Conservation (phyloP, 1,140 invertebrate genomes). For the Aphidius ervi region DNA sequence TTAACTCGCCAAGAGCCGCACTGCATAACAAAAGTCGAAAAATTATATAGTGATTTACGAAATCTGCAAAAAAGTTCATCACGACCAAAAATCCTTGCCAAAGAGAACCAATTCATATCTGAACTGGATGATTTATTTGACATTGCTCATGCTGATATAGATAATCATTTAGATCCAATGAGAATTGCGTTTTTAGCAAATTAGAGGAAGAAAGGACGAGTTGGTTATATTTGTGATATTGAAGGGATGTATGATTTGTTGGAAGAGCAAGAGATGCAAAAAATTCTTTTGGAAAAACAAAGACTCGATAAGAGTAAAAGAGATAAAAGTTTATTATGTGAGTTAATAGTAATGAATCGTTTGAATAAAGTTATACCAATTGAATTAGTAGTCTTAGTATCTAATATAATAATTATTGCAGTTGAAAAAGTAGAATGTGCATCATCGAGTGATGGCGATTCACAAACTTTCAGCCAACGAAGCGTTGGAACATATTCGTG, state of each 20-base stretch:
- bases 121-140: slow-evolving; percentile 18
- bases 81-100: slow-evolving; percentile 10
- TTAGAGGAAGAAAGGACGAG: slow-evolving; percentile 15
- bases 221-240: slow-evolving; percentile 19
- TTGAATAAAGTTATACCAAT: background rate
- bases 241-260: background rate
- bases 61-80: slow-evolving; percentile 21
- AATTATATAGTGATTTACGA: slow-evolving; percentile 21
- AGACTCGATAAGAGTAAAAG: background rate
- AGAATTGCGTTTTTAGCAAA: slow-evolving; percentile 15
- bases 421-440: too few species aligned
- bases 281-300: background rate
- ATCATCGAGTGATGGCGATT: too few species aligned
- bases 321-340: background rate
- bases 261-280: background rate
- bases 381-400: too few species aligned
- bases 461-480: too few species aligned
- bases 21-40: slow-evolving; percentile 22
- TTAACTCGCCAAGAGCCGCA: slow-evolving; percentile 19
- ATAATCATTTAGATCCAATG: slow-evolving; percentile 10
- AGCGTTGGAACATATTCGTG: too few species aligned
- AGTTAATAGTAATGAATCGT: slow-evolving; percentile 4
- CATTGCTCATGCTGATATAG: slow-evolving; percentile 19
- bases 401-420: too few species aligned
- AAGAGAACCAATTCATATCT: slow-evolving; percentile 14